Conservation (phyloP, 1,140 invertebrate species). For the Tetramorium simillimum region DNA sequence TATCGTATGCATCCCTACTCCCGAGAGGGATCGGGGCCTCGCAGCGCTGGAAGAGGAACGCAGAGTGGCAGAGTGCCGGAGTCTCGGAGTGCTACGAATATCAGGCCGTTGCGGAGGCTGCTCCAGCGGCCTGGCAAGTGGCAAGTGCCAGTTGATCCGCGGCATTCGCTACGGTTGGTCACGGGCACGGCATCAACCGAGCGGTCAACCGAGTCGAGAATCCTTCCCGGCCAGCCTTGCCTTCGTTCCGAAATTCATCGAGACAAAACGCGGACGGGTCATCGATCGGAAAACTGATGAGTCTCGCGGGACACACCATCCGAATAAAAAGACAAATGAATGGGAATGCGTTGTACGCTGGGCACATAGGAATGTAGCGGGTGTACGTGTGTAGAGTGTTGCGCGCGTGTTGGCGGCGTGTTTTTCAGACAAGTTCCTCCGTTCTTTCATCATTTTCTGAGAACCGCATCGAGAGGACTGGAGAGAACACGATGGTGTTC, state of each 20-base stretch:
- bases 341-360: conserved; percentile 48
- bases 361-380: conserved; percentile 60
- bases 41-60: conserved; percentile 30
- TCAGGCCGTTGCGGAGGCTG: conserved; percentile 57
- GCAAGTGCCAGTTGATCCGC: conserved; percentile 78
- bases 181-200: not conserved
- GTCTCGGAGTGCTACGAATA: conserved; percentile 66
- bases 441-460: conserved; percentile 60
- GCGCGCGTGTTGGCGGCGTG: conserved; percentile 60
- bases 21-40: not conserved
- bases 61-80: conserved; percentile 19
- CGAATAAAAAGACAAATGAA: conserved; percentile 34
- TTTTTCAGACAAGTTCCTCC: conserved; percentile 54
- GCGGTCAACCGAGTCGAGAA: not conserved
- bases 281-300: not conserved
- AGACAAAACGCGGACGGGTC: not conserved
- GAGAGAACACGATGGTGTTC: conserved; percentile 64
- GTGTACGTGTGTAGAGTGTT: conserved; percentile 58
- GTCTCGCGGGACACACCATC: not conserved
- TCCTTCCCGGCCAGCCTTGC: not conserved
- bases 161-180: conserved; percentile 78
- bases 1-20: not conserved
- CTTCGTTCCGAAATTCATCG: not conserved
- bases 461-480: conserved; percentile 43
- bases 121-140: conserved; percentile 66